Conservation (phyloP, 1,140 invertebrate species). For the Drosophila teissieri region DNA sequence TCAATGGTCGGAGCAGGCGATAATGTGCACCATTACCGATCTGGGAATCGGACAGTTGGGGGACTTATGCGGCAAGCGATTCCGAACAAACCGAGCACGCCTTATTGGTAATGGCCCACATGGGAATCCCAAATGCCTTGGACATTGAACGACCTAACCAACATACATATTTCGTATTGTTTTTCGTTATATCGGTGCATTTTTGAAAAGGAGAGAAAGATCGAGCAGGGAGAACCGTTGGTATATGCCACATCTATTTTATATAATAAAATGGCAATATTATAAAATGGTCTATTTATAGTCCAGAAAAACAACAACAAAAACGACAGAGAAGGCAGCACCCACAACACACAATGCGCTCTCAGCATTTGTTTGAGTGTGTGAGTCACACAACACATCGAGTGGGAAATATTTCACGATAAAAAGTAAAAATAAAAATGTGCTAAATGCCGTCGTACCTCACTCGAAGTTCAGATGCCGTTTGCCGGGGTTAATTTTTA, state of each 20-base stretch:
- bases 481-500: conserved; percentile 2
- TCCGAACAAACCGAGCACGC: conserved; percentile 35
- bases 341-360: conserved; percentile 38
- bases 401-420: conserved; percentile 45
- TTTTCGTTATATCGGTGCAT: conserved; percentile 44
- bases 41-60: conserved; percentile 2
- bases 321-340: conserved; percentile 31
- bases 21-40: conserved; percentile 36
- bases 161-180: conserved; percentile 46
- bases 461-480: conserved; percentile 17
- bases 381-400: conserved; percentile 35
- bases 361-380: conserved; percentile 17
- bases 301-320: conserved; percentile 27
- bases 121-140: conserved; percentile 73
- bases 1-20: conserved; percentile 64
- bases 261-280: conserved; percentile 68
- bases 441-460: conserved; percentile 36
- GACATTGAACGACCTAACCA: conserved; percentile 42
- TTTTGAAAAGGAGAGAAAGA: conserved; percentile 23
- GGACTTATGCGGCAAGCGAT: conserved; percentile 12
- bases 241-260: conserved; percentile 33
- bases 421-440: conserved; percentile 42
- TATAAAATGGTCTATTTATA: conserved; percentile 65
- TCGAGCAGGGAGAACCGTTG: background rate
- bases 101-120: conserved; percentile 74